phyloP scores from a whole-genome alignment of 2,113 vertebrate genomes.

The Orthonyx spaldingii region DNA sequence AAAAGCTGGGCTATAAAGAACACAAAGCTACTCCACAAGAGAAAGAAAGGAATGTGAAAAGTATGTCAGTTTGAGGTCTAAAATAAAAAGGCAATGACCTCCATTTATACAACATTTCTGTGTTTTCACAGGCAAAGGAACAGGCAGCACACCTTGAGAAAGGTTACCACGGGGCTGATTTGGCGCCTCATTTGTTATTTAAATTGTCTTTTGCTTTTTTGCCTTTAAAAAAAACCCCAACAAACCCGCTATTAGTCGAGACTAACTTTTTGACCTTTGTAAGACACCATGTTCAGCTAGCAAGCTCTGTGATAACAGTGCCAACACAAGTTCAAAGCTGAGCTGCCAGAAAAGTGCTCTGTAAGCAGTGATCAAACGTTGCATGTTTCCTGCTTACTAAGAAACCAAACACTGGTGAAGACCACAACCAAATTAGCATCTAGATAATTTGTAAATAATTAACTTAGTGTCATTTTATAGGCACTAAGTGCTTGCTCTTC shows the following conservation, averaged over 20 bases:
- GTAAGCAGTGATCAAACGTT: accelerated
- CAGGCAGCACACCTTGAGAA: not conserved
- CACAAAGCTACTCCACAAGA: not conserved
- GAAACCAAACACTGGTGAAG: not conserved
- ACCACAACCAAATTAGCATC: not conserved
- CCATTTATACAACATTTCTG: not conserved
- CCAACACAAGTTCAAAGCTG: not conserved
- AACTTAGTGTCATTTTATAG: not conserved
- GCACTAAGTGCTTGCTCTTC: not conserved
- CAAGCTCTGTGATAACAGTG: accelerated
- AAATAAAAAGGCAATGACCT: not conserved
- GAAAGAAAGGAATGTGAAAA: not conserved
- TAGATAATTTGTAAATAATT: not conserved
- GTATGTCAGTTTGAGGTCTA: not conserved
- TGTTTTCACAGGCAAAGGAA: not conserved
- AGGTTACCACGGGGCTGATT: not conserved
- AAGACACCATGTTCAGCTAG: not conserved
- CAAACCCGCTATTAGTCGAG: not conserved
- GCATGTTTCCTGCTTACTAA: not conserved
- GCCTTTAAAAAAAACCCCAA: not conserved
- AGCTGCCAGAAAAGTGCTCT: not conserved
- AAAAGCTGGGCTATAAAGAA: constrained; percentile 1
- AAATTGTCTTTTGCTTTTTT: not conserved
- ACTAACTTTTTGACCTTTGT: not conserved
- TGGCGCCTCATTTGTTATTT: not conserved